Evolutionary conservation across 2,113 vertebrate genomes (phyloP), one percentile per base, ranked within the genome.

Genomic region (Colistium nudipinnis): DNA sequence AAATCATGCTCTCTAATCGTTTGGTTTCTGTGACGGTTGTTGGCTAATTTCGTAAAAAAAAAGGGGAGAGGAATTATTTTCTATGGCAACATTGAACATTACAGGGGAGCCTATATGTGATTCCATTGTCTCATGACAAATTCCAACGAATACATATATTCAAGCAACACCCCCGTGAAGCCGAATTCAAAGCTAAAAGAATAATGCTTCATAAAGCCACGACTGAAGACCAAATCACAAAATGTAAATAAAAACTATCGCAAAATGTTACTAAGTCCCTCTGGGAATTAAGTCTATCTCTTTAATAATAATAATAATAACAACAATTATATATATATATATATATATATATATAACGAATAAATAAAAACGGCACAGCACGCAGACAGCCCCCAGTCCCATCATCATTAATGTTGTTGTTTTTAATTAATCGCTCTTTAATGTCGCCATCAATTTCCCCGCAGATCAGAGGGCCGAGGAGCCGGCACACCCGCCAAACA

Each of bases 401-500:
- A 62, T 59, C 70, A 47, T 65, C 81, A 69, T 81, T 86, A 74
- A 27, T 69, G 76, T 63, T 86, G 76, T 83, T 87, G 70, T 69
- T 76, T 72, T 89, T 89, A 90, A 91, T 91, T 90, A 89, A 88
- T 90, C 66, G 81, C 87, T 86, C 83, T 86, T 89, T 91, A 88
- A 85, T 89, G 83, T 88, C 88, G 64, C 79, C 90, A 89, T 88
- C 73, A 63, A 89, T 65, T 86, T 80, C 83, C 69, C 65, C 47
- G 55, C 73, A 81, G 87, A 93, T 91, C 84, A 75, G 69, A 88
- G 78, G 73, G 89, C 86, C 76, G 68, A 33, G 38, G 57, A 76
- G 74, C 81, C 72, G 51, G 78, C 82, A 88, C 82, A 74, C 64
- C 57, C 47, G 80, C 88, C 65, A 89, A 91, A 87, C 90, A 92